Evolutionary conservation across 1,140 invertebrate genomes (phyloP).

Genomic region (Drusus annulatus): DNA sequence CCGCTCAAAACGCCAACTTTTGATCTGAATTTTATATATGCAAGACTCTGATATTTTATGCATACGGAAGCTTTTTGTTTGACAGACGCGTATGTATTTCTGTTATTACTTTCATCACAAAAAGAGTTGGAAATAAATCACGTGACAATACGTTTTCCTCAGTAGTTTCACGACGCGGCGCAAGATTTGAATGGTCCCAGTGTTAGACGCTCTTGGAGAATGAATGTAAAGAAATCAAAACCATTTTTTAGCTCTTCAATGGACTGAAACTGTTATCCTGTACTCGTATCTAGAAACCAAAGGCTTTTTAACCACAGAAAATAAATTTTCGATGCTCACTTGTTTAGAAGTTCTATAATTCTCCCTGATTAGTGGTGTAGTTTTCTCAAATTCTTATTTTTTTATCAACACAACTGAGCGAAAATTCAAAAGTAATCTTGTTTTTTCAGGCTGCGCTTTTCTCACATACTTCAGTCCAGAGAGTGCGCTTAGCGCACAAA

Average conservation of each 20-base stretch:
- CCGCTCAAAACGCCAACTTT: conserved; percentile 50
- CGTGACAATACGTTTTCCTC: conserved; percentile 51
- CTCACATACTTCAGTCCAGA: conserved; percentile 96
- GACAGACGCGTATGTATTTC: conserved; percentile 54
- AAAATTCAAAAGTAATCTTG: not conserved
- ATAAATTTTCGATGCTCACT: no score
- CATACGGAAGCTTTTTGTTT: conserved; percentile 53
- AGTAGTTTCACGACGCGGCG: conserved; percentile 45
- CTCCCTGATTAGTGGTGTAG: no score
- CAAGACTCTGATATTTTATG: conserved; percentile 56
- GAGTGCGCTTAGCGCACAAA: conserved; percentile 92
- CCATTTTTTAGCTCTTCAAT: not conserved
- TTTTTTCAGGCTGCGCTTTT: conserved; percentile 92
- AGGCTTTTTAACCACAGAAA: no score
- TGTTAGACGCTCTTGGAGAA: not conserved
- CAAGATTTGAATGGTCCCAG: not conserved
- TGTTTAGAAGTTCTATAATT: no score
- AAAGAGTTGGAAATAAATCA: conserved; percentile 55
- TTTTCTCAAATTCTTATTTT: no score
- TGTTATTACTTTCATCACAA: conserved; percentile 58
- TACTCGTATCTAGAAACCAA: no score
- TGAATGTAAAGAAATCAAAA: not conserved
- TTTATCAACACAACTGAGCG: no score
- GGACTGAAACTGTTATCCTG: not conserved
- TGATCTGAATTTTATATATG: conserved; percentile 59